Conservation (phyloP, 2,888 invertebrate species). For the Uropetala carovei region DNA sequence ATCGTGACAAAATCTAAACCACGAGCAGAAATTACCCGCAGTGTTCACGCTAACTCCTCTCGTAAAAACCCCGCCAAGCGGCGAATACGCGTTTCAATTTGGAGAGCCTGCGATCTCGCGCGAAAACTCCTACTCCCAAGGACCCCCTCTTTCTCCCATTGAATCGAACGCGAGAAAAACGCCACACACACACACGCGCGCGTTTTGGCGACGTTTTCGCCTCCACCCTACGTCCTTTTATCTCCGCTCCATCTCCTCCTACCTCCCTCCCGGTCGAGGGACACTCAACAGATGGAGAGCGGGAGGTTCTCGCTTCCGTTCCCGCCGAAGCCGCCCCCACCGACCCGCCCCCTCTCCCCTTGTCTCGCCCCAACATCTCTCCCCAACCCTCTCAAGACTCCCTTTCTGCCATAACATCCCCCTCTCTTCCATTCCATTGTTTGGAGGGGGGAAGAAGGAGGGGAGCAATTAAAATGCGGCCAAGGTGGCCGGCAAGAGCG, state of each 20-base stretch:
- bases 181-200: background rate
- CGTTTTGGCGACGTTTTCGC: slow-evolving; percentile 19
- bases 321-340: background rate
- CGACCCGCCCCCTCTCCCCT: background rate
- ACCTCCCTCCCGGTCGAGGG: background rate
- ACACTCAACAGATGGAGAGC: slow-evolving; percentile 54
- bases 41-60: too few relatives aligned
- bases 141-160: background rate
- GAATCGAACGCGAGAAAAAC: background rate
- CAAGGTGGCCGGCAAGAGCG: slow-evolving; percentile 50
- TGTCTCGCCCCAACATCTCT: slow-evolving; percentile 40
- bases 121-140: too few relatives aligned
- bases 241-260: slow-evolving; percentile 25
- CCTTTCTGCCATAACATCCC: background rate
- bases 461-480: slow-evolving; percentile 63
- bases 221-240: background rate
- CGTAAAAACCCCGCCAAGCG: too few relatives aligned
- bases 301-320: slow-evolving; percentile 33
- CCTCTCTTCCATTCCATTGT: background rate
- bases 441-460: slow-evolving; percentile 9
- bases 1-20: too few relatives aligned
- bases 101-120: too few relatives aligned
- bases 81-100: too few relatives aligned
- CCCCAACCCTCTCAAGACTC: background rate
- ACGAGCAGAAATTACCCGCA: too few relatives aligned